Conservation (phyloP, 2,113 vertebrate genomes). For the Heptranchias perlo region DNA sequence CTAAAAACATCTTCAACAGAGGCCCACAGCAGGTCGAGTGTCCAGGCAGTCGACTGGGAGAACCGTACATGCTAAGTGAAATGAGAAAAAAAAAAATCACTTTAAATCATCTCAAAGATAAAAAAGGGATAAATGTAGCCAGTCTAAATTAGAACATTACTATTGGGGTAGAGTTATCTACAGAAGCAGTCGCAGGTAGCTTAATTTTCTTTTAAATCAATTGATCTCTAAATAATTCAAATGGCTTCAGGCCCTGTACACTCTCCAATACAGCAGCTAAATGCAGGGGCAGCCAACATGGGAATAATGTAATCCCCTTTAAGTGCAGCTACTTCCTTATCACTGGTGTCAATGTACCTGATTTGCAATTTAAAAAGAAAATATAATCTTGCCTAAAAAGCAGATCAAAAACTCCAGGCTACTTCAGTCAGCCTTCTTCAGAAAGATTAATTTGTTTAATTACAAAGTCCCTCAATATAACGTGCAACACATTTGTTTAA, state of each 20-base stretch:
- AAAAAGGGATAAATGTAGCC: not conserved
- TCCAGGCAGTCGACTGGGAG: not conserved
- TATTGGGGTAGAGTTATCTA: not conserved
- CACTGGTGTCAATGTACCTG: not conserved
- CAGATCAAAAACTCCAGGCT: not conserved
- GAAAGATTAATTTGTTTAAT: not conserved
- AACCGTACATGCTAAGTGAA: not conserved
- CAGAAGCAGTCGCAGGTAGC: not conserved
- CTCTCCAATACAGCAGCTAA: no score
- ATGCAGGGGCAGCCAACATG: not conserved
- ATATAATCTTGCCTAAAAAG: not conserved
- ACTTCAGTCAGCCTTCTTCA: not conserved
- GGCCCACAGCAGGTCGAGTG: not conserved
- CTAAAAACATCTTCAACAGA: not conserved
- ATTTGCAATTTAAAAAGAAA: not conserved
- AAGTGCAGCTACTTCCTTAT: not conserved
- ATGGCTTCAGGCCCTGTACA: not conserved
- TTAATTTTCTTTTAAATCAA: conserved; percentile 3
- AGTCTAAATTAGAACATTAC: not conserved
- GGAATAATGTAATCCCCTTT: conserved; percentile 4
- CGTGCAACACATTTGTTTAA: not conserved
- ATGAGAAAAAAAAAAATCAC: not conserved
- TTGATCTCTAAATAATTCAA: not conserved
- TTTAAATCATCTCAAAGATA: not conserved
- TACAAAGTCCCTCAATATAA: not conserved